Percentiles rank a stretch among this genome's conserved stretches.
Evolutionary conservation across 2,888 invertebrate species (phyloP).

Genomic region (Leucophenga maculata): DNA sequence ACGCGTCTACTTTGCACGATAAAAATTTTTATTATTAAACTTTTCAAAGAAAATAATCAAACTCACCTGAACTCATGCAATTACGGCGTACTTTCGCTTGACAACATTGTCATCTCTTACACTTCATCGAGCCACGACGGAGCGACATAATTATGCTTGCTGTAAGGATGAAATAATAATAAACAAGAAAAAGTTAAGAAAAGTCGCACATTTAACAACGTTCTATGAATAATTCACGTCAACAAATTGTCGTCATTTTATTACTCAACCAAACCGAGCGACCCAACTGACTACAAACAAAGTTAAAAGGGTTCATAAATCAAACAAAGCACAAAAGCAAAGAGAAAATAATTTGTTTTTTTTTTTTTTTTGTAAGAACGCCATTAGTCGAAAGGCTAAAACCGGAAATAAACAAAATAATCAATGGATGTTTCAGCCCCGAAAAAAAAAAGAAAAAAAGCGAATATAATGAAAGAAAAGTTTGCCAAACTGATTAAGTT

Average conservation of each 20-base stretch:
- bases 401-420: too few species aligned
- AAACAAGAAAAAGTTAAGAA: background rate
- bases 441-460: background rate
- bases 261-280: background rate
- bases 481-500: background rate
- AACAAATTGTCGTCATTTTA: background rate
- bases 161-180: background rate
- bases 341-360: background rate
- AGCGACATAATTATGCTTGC: slow-evolving; percentile 3
- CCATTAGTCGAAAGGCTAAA: too few species aligned
- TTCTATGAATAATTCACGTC: slow-evolving; percentile 8
- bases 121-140: background rate
- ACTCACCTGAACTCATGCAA: too few species aligned
- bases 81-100: background rate
- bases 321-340: slow-evolving; percentile 2
- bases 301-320: slow-evolving; percentile 15
- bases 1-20: too few species aligned
- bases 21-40: too few species aligned
- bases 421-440: too few species aligned
- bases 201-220: slow-evolving; percentile 2
- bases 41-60: too few species aligned
- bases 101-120: background rate
- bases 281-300: background rate
- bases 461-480: background rate
- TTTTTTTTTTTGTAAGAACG: too few species aligned